Base-by-base conservation (phyloP, 2,888 invertebrate genomes). In the Sialis lutaria region DNA sequence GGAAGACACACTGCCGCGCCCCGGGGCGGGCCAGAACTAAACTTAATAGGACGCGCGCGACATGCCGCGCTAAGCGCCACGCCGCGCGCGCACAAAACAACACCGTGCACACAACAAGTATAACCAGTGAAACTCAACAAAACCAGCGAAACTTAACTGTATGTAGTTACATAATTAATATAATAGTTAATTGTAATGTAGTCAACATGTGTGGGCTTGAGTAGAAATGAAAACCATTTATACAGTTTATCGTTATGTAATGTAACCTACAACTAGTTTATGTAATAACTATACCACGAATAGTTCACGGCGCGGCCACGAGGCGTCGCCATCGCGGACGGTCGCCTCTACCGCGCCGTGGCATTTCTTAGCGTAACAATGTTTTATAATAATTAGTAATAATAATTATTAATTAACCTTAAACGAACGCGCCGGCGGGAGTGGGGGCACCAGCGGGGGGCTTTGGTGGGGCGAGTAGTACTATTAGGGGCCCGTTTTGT, bases 401-500 rank as follows among this genome's bases (percentile, higher is more conserved):
- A 64, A 64, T 65, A n/a, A 65, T 65, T 65, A 64, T 65, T 63
- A 65, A 65, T 64, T 66, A 65, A 67, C 64, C 64, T 65, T 66
- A 66, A 47, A 41, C 30, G 47, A 37, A 42, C 45, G 63, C 61
- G 62, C 57, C 58, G 62, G 63, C 64, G 64, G 22, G 56, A 62
- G 60, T 64, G 56, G 55, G 57, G 61, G 58, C 56, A 57, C 68
- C 65, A 63, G 62, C 63, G 12, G 55, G 57, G 55, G 52, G 63
- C 59, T 75, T 77, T 73, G 75, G 77, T 73, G 75, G 75, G 78
- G 79, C 75, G 67, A 70, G 68, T 72, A 73, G 81, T 81, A 70
- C 85, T 87, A 86, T 86, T 81, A 80, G 81, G 86, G 86, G 86
- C 84, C 86, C 79, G 70, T 72, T 75, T 75, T 77, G 75, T 75